A percentile compares a stretch with the other conserved stretches of the same genome.
Evolutionary conservation across 2,113 vertebrate species (phyloP).

Genomic region (Boulengeromyrus knoepffleri): DNA sequence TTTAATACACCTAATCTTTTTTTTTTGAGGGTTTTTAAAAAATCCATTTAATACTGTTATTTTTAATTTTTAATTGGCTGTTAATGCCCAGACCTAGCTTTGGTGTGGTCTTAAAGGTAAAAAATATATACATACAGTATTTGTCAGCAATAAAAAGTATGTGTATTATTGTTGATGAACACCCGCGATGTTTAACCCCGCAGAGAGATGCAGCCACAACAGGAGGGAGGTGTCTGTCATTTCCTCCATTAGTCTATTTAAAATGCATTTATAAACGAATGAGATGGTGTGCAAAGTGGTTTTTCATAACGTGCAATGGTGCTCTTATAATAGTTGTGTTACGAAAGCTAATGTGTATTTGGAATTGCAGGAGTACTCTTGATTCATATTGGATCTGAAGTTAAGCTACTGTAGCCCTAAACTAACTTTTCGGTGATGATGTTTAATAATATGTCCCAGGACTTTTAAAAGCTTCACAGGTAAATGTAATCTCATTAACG

Average conservation of each 20-base stretch:
- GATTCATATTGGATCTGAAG: conserved; percentile 26
- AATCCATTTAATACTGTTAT: conserved; percentile 13
- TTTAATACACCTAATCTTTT: conserved; percentile 21
- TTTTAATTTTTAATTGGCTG: conserved; percentile 1
- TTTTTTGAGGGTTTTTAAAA: not conserved
- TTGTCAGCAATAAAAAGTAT: not conserved
- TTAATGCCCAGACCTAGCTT: conserved; percentile 14
- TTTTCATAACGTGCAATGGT: not conserved
- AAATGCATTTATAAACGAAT: not conserved
- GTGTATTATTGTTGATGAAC: not conserved
- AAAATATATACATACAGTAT: not conserved
- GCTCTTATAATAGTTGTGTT: not conserved
- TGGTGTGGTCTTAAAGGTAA: conserved; percentile 12
- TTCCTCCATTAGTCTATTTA: not conserved
- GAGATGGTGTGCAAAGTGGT: not conserved
- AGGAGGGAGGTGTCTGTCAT: not conserved
- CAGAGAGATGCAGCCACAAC: not conserved
- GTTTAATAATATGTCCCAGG: not conserved
- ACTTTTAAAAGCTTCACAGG: not conserved
- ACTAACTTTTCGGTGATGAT: not conserved
- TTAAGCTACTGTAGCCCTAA: not conserved
- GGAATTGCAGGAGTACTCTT: not conserved
- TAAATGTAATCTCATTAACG: not conserved
- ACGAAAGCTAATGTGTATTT: not conserved
- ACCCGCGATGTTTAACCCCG: not conserved